Base-by-base conservation (phyloP, 1,140 invertebrate genomes). In the Aphis craccivora region DNA sequence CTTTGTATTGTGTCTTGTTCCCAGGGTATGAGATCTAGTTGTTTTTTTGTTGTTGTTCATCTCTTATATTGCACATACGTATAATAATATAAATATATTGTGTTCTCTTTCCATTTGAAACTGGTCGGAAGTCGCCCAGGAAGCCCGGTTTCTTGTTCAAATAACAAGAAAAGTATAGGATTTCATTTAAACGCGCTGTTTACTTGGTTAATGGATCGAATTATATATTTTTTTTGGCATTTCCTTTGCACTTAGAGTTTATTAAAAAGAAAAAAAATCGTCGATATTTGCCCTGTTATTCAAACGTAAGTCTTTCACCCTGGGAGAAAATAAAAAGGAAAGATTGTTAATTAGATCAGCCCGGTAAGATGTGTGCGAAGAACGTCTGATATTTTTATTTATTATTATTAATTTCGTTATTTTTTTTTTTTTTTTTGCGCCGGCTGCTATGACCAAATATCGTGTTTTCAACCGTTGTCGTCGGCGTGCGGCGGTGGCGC, bases 71-170 rank as follows among this genome's bases (percentile, higher is more conserved):
- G 22, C 22, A 88, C 45, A 20, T 48, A 53, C 20, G 20, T 35
- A 89, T 35, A 51, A 35, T 51, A 51, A 51, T 20, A 51, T 51
- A 51, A 7, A 45, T n/a, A 88, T 88, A 25, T 51, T 86, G 9
- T 51, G 84, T 45, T 51, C 20, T 89, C 40, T 84, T 45, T 51
- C 81, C 76, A 25, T 86, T 81, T 7, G 43, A 93, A 93, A 86
- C 48, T 55, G 91, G 91, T 93, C 91, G 91, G 91, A 93, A 93
- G 91, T 86, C 35, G 76, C 76, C 76, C 91, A 93, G 91, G 91
- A 93, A 93, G 30, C 91, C 60, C 67, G 91, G 91, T 84, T 93
- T 86, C 91, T 81, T 93, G 91, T 93, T 93, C 91, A 91, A 76
- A 91, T 23, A 91, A 83, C 76, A n/a, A 81, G 76, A 53, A 93